Percentiles rank a stretch among this genome's conserved stretches.
phyloP scores from a whole-genome alignment of 1,140 invertebrate genomes.

The Archivesica marissinica region DNA sequence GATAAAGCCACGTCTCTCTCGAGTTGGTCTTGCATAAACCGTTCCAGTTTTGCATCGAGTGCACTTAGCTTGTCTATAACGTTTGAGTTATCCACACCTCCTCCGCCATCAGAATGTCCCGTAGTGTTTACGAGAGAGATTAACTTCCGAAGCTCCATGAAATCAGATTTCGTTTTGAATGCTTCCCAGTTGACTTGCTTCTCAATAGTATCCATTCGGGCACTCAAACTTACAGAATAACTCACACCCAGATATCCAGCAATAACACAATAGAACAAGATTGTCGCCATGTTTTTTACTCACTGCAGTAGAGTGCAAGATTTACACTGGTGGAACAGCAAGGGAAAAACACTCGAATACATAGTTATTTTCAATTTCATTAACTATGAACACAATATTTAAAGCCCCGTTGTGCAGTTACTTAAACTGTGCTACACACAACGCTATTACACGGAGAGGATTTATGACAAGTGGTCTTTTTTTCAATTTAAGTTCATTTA shows the following conservation, averaged over 20 bases:
- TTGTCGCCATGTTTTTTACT: neutral
- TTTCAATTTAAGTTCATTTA: too few relatives aligned
- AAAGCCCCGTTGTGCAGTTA: too few relatives aligned
- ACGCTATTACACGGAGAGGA: too few relatives aligned
- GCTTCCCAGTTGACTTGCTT: neutral
- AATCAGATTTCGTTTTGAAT: neutral
- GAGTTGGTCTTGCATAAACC: neutral
- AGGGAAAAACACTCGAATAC: too few relatives aligned
- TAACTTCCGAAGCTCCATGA: neutral
- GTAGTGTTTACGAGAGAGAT: neutral
- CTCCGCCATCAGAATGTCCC: neutral
- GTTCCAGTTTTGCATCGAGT: neutral
- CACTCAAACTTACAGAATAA: neutral
- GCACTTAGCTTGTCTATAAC: neutral
- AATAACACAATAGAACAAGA: neutral
- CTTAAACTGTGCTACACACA: too few relatives aligned
- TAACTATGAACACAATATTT: too few relatives aligned
- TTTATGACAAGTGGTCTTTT: too few relatives aligned
- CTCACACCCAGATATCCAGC: neutral
- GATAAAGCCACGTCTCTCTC: neutral
- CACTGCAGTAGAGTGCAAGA: too few relatives aligned
- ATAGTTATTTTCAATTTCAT: too few relatives aligned
- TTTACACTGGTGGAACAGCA: too few relatives aligned
- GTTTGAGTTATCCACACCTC: neutral
- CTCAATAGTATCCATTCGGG: neutral